Evolutionary conservation across 1,140 invertebrate species (phyloP).

Genomic region (Chymomyza costata): DNA sequence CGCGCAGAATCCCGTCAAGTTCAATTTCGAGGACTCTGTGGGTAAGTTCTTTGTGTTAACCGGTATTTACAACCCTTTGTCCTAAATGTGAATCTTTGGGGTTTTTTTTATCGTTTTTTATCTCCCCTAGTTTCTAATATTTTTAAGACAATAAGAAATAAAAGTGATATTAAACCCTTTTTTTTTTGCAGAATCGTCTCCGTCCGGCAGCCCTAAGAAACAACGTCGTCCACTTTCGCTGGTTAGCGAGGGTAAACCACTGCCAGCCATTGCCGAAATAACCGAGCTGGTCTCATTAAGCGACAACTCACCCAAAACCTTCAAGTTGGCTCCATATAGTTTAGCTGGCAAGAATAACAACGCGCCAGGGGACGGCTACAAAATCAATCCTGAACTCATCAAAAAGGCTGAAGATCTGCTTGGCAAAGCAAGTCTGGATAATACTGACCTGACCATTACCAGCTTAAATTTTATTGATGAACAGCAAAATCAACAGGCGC

Average conservation of each 20-base stretch:
- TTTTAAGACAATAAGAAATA: background rate
- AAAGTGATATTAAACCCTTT: background rate
- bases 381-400: conserved; percentile 71
- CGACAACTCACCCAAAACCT: conserved; percentile 70
- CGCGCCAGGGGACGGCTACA: conserved; percentile 57
- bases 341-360: conserved; percentile 55
- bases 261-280: conserved; percentile 77
- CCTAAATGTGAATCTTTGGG: too few species aligned
- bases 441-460: conserved; percentile 79
- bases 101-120: too few species aligned
- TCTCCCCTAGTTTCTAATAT: too few species aligned
- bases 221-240: conserved; percentile 76
- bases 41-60: conserved; percentile 74
- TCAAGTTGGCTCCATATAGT: conserved; percentile 62
- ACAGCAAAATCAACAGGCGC: conserved; percentile 58
- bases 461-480: conserved; percentile 80
- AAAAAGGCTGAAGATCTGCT: conserved; percentile 72
- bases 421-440: conserved; percentile 76
- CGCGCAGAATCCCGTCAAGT: conserved; percentile 78
- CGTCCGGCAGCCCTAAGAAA: conserved; percentile 78
- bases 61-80: too few species aligned
- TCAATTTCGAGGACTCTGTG: conserved; percentile 81
- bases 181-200: conserved; percentile 76
- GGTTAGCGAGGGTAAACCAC: conserved; percentile 76
- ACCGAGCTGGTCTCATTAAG: conserved; percentile 77